These are phyloP conservation scores for Rhipidura dahli DNA, from an alignment of 2,113 vertebrate species.

Conservation along the genomic window DNA sequence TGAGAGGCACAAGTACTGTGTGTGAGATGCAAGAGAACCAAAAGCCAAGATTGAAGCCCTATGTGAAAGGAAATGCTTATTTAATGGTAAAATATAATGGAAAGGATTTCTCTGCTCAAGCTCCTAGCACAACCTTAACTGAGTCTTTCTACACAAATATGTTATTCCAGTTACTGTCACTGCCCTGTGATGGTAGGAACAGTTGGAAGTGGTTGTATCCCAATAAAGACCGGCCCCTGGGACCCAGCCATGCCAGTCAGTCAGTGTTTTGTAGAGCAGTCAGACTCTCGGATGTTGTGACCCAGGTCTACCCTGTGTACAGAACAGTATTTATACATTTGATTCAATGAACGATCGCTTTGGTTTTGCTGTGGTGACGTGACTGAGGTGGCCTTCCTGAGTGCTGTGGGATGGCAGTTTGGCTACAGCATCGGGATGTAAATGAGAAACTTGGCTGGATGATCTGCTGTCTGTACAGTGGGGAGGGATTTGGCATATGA, in stretches of 20 bases:
- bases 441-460: conserved; percentile 70
- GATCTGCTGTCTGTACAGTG: conserved; percentile 81
- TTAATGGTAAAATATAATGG: neutral
- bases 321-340: conserved; percentile 80
- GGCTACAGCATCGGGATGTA: conserved; percentile 74
- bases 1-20: neutral
- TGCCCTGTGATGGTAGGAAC: neutral
- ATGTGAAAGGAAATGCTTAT: neutral
- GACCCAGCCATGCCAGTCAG: neutral
- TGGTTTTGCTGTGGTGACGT: conserved; percentile 86
- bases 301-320: neutral
- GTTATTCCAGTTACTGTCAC: conserved; percentile 40
- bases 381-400: conserved; percentile 80
- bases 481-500: conserved; percentile 74
- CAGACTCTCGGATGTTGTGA: neutral
- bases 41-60: neutral
- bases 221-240: neutral
- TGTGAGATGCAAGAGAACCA: neutral
- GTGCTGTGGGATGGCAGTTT: conserved; percentile 71
- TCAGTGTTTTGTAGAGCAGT: neutral
- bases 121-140: neutral
- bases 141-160: neutral
- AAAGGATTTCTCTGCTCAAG: neutral
- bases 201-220: conserved; percentile 36
- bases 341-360: conserved; percentile 98